Evolutionary conservation across 2,113 vertebrate species (phyloP), one percentile per base, ranked within the genome.

Genomic region (Alligator mississippiensis): DNA sequence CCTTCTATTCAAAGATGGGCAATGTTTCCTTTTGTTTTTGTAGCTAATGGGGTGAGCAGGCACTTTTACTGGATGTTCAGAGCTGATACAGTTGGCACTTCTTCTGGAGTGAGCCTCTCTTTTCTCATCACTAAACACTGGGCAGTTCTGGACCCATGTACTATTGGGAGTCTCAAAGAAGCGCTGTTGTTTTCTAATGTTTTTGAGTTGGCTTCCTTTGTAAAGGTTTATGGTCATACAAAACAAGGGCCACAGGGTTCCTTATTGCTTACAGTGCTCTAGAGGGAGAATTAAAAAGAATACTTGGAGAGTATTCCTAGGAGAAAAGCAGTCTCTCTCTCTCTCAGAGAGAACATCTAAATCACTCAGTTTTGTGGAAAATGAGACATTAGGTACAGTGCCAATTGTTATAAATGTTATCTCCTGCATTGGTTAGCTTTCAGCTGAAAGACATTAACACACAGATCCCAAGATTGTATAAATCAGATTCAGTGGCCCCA

Each of bases 391-490:
- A 72, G 78, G 81, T 24, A 1, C 13, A 81, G 10, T 0, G 0
- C 4, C 16, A 16, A 19, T 1, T 13, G 13, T 9, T 58, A 54
- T 15, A 14, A 85, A 28, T 1, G 30, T 57, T 66, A 47, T 60
- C 54, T 1, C 2, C 3, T 0, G 0, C 15, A 81, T 81, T 22
- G 2, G 2, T 59, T 68, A 1, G 0, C 82, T 94, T 89, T 58
- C 15, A 60, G 8, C 4, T 47, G 18, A n/a, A 60, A 74, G 12
- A 57, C 6, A 4, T 3, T 66, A 6, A 10, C 15, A n/a, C 2
- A 13, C 15, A 68, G 7, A 64, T 11, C 18, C 13, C 89, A 25
- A 87, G 4, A 1, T 22, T 3, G 1, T 15, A 25, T 60, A 28
- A 60, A 77, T 58, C 11, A 55, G 21, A 70, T 28, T 70, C 16